Percentiles rank a stretch among this genome's conserved stretches.
Evolutionary conservation across 2,113 vertebrate species (phyloP).

Genomic region (human): GRCh38 chr13:28612001-28612500

Average conservation of each 20-base stretch:
- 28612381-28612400: not conserved
- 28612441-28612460: not conserved
- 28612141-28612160: not conserved
- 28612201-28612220: not conserved
- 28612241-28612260: not conserved
- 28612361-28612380: not conserved
- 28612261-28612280: not conserved
- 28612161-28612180: not conserved
- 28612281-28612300: not conserved
- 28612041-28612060: not conserved
- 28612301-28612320: not conserved
- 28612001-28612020: not conserved
- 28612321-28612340: constrained; percentile 34
- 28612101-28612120: not conserved
- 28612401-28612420: not conserved
- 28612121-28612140: not conserved
- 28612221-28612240: constrained; percentile 18
- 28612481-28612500: not conserved
- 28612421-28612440: not conserved
- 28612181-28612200: not conserved
- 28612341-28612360: not conserved
- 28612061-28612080: not conserved
- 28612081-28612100: not conserved
- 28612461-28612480: not conserved
- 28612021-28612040: not conserved